Evolutionary conservation across 2,797 vertebrate genomes (phyloP).

Genomic region (Buceros bicornis): DNA sequence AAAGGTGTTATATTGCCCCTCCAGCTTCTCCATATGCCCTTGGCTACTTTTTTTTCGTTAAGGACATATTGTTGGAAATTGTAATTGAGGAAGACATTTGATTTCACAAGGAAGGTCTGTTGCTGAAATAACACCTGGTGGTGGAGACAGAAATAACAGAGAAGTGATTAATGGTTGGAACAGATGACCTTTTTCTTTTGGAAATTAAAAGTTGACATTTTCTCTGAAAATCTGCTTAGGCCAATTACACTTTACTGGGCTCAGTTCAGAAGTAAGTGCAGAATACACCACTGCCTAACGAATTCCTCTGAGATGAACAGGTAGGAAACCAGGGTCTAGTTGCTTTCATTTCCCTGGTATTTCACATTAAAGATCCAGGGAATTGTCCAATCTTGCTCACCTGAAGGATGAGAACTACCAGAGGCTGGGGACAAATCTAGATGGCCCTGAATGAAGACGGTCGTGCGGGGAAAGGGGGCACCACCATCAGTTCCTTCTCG

Average conservation of each 20-base stretch:
- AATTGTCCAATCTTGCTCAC: fast-evolving
- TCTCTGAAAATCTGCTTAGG: background rate
- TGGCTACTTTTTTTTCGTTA: background rate
- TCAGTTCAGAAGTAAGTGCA: background rate
- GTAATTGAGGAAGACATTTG: background rate
- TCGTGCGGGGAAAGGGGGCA: background rate
- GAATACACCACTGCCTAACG: fast-evolving
- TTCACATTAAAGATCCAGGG: background rate
- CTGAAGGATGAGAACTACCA: background rate
- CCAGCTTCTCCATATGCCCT: background rate
- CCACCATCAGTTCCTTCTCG: background rate
- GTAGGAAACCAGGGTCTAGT: background rate
- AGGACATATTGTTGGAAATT: background rate
- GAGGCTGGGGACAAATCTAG: background rate
- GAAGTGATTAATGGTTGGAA: background rate
- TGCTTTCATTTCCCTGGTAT: background rate
- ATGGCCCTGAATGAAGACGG: background rate
- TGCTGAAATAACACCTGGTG: background rate
- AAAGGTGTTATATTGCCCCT: background rate
- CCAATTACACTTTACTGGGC: background rate
- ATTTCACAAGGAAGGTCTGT: background rate
- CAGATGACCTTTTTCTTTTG: background rate
- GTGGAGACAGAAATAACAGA: background rate
- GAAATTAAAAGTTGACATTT: background rate
- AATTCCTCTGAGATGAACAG: background rate